phyloP scores from a whole-genome alignment of 2,113 vertebrate species.

The Petaurus breviceps region DNA sequence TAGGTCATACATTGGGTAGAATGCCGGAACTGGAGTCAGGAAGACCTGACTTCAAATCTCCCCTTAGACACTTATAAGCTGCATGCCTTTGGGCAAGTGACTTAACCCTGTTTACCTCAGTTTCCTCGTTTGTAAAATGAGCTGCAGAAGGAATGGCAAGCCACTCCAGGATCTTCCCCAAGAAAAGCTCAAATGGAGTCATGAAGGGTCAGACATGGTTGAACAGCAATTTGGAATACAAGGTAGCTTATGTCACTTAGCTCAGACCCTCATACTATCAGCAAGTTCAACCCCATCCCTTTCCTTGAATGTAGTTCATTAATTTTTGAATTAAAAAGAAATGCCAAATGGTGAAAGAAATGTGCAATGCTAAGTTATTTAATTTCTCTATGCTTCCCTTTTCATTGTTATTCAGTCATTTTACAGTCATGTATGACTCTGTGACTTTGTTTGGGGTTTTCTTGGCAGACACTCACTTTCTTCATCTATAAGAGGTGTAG shows the following conservation, averaged over 20 bases:
- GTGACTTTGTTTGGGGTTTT: too few species aligned
- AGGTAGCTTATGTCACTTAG: background rate
- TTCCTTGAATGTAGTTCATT: background rate
- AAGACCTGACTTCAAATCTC: background rate
- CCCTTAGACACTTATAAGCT: background rate
- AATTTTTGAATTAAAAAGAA: background rate
- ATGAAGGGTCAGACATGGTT: background rate
- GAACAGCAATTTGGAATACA: background rate
- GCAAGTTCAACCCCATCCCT: background rate
- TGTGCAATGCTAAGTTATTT: background rate
- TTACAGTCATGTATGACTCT: too few species aligned
- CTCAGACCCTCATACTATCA: background rate
- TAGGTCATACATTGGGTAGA: background rate
- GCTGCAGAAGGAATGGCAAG: background rate
- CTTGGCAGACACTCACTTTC: background rate
- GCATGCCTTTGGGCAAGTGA: background rate
- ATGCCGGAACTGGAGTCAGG: background rate
- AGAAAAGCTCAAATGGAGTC: background rate
- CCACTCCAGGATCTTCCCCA: background rate
- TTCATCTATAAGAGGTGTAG: background rate
- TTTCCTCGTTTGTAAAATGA: background rate
- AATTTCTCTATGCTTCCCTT: background rate
- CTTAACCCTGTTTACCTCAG: background rate
- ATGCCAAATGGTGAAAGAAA: background rate
- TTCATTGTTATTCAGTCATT: too few species aligned